A percentile compares a stretch with the other conserved stretches of the same genome.
Conservation (phyloP, 1,140 invertebrate genomes). For the Halesus radiatus region DNA sequence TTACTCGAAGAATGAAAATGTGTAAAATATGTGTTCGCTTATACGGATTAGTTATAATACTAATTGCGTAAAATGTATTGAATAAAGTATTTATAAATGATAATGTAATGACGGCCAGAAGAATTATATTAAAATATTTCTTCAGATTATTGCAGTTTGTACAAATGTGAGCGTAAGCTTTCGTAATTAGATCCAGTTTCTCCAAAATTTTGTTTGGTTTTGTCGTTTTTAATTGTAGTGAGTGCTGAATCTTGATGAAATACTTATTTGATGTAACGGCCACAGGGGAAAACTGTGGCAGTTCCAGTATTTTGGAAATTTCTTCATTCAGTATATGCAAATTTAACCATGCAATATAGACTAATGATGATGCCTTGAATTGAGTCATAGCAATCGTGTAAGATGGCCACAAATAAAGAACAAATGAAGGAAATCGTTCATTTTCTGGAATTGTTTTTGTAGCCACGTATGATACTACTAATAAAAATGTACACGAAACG, state of each 20-base stretch:
- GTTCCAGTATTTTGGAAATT: not conserved
- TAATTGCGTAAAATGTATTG: too few species aligned
- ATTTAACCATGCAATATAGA: not conserved
- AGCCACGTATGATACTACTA: too few species aligned
- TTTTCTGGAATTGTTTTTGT: too few species aligned
- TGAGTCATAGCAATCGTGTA: not conserved
- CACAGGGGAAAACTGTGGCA: too few species aligned
- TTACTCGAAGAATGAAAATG: too few species aligned
- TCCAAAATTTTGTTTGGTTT: not conserved
- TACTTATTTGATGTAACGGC: too few species aligned
- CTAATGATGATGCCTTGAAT: not conserved
- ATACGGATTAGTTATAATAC: too few species aligned
- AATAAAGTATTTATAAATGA: too few species aligned
- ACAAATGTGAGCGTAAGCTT: not conserved
- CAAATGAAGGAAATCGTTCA: too few species aligned
- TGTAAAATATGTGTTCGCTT: too few species aligned
- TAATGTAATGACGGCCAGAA: not conserved
- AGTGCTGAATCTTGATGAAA: not conserved
- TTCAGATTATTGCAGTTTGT: not conserved
- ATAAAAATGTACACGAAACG: too few species aligned
- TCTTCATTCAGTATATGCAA: not conserved
- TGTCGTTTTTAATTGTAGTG: not conserved
- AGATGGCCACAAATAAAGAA: too few species aligned
- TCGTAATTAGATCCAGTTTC: not conserved
- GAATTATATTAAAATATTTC: not conserved